Base-by-base conservation (phyloP, 1,140 invertebrate genomes). In the Drosophila arizonae region DNA sequence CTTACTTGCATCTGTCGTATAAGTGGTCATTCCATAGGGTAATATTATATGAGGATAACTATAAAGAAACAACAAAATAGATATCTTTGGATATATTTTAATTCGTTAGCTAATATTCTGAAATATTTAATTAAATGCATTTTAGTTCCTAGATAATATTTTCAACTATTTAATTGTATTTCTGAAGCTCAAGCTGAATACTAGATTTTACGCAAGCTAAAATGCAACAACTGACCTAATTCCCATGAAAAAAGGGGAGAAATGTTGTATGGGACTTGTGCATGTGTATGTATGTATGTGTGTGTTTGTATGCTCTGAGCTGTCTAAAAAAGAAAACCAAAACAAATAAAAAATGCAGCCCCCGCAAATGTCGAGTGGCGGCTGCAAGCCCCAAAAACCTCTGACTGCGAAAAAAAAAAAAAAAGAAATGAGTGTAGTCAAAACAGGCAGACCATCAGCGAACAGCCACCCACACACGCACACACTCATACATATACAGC, bases 321-420 rank as follows among this genome's bases (percentile, higher is more conserved):
- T 65, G 79, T 63, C 56, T 71, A 57, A 52, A 48, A 60, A 41
- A 39, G 36, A 36, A 76, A 74, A 69, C 48, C 64, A 60, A 74
- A 84, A 62, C 68, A 84, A 81, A 81, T 81, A 71, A 77, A 74
- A 80, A 80, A 85, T 84, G 73, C 77, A 85, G 55, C 28, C 45
- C 55, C 50, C 26, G 50, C 51, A 76, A 79, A 76, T 79, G 81
- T 79, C 43, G 60, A 81, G 60, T 61, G 78, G 45, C 69, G 28
- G 17, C 43, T 26, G 46, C 21, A 21, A 48, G 52, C 1, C 30
- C 28, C 45, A 43, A 61, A 39, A 60, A 17, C 9, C 41, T 46
- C 43, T 17, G 41, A n/a, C 30, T 17, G 33, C 10, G 48, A 48
- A 68, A 60, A 17, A 30, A 17, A 45, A 43, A 11, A 43, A 43